phyloP scores from a whole-genome alignment of 2,888 invertebrate genomes.

The Digitonthophagus gazella region DNA sequence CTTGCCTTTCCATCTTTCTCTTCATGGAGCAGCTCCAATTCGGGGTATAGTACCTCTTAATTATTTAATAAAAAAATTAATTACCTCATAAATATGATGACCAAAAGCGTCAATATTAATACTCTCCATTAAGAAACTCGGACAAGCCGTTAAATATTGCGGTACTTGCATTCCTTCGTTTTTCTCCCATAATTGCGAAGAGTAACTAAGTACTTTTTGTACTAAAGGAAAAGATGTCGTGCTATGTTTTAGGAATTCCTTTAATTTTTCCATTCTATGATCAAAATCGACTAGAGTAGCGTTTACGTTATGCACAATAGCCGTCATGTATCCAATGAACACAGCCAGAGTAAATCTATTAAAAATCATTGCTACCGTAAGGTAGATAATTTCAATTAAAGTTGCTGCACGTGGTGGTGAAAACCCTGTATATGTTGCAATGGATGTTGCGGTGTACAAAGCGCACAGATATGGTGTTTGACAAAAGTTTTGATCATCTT shows the following conservation, averaged over 20 bases:
- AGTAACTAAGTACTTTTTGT: slow-evolving; percentile 31
- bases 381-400: slow-evolving; percentile 27
- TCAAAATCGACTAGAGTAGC: slow-evolving; percentile 32
- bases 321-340: slow-evolving; percentile 34
- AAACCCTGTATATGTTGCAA: slow-evolving; percentile 31
- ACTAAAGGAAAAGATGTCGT: slow-evolving; percentile 32
- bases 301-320: slow-evolving; percentile 32
- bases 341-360: slow-evolving; percentile 30
- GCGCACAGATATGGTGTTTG: slow-evolving; percentile 28
- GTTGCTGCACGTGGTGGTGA: slow-evolving; percentile 29
- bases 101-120: slow-evolving; percentile 36
- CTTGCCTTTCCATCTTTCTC: too few species aligned
- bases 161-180: slow-evolving; percentile 36
- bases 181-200: slow-evolving; percentile 34
- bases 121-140: slow-evolving; percentile 32
- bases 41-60: too few species aligned
- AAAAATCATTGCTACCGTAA: slow-evolving; percentile 26
- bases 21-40: too few species aligned
- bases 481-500: slow-evolving; percentile 19
- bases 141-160: slow-evolving; percentile 31
- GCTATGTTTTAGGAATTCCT: slow-evolving; percentile 31
- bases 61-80: neutral
- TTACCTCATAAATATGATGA: slow-evolving; percentile 34
- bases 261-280: slow-evolving; percentile 29
- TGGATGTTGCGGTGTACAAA: slow-evolving; percentile 29